Base-by-base conservation (phyloP, 2,888 invertebrate species). In the Rotaria socialis region DNA sequence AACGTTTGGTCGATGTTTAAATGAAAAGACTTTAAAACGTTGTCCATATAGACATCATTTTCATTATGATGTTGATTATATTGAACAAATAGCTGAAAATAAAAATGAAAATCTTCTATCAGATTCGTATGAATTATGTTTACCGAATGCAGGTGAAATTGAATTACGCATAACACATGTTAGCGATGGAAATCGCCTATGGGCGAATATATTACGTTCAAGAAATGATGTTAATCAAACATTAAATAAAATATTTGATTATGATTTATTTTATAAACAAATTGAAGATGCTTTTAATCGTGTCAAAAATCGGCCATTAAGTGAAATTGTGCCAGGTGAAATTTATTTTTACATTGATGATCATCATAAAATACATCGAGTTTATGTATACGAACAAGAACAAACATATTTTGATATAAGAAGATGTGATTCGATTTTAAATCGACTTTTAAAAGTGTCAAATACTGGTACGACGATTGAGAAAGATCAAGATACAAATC, bases 41-140 rank as follows among this genome's bases (percentile, higher is more conserved):
- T 80, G 80, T 47, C 80, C 80, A 47, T 80, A 80, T 80, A 43
- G 80, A 80, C 80, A 80, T 80, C 43, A 47, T 43, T 80, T 80
- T 47, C 43, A 47, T 80, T 47, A 80, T 47, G 80, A 80, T 80
- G n/a, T 80, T 80, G 80, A 80, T 80, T 80, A 11, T 47, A 47
- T 80, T 47, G 80, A 80, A 47, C 80, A 80, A 47, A 3, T n/a
- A 80, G 24, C 6, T 14, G 24, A 14, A 2, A 35, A 16, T 5
- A 35, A 35, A 24, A 80, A 80, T 11, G 80, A 80, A 10, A 80
- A 80, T 47, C 5, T 6, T 47, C n/a, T 80, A 80, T n/a, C 80
- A 10, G 11, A 43, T 47, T 41, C 22, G 2, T 80, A n/a, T 47
- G 80, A 80, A 80, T 47, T 80, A 11, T 80, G 47, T 47, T 47